Conservation (phyloP, 2,113 vertebrate species). For the Crotalus horridus region DNA sequence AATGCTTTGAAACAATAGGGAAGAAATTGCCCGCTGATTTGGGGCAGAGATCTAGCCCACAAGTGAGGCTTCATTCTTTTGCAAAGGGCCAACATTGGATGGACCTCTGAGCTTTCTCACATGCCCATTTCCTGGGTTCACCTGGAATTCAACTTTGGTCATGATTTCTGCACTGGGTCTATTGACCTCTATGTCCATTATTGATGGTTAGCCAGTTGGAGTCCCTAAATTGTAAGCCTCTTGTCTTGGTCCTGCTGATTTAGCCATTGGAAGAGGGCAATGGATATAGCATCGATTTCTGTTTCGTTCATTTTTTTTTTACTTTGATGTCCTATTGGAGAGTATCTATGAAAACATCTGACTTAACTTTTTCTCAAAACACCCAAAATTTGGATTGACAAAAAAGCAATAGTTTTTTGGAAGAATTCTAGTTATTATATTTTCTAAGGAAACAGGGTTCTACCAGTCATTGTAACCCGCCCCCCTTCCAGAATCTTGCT, state of each 20-base stretch:
- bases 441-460: background rate
- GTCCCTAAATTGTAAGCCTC: background rate
- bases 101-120: background rate
- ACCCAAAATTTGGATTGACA: background rate
- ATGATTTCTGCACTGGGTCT: background rate
- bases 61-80: too few relatives aligned
- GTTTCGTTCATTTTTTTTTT: background rate
- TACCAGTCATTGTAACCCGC: background rate
- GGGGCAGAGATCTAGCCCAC: too few relatives aligned
- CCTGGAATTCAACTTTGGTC: background rate
- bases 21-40: background rate
- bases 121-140: background rate
- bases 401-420: background rate
- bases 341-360: background rate
- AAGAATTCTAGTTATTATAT: background rate
- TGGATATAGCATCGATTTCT: background rate
- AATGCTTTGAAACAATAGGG: background rate
- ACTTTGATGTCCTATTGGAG: background rate
- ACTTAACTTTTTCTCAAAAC: background rate
- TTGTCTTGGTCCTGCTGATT: background rate
- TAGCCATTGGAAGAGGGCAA: background rate
- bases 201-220: background rate
- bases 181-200: background rate
- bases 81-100: too few relatives aligned
- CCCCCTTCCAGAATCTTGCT: background rate